A percentile compares a stretch with the other conserved stretches of the same genome.
Evolutionary conservation across 2,888 invertebrate species (phyloP).

Genomic region (Agrotis ipsilon): DNA sequence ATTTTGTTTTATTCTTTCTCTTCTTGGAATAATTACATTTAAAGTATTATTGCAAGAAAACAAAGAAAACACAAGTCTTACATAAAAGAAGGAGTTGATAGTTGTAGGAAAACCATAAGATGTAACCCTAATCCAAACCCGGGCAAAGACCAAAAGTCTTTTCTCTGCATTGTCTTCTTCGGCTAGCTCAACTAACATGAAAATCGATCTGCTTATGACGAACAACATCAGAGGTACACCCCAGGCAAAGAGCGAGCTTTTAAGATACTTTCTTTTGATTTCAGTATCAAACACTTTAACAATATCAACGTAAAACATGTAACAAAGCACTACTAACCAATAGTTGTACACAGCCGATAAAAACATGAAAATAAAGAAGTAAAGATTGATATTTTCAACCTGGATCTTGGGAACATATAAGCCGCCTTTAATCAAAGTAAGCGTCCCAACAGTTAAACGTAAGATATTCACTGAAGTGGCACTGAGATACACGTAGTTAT

Average conservation of each 20-base stretch:
- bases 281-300: conserved; percentile 33
- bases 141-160: neutral
- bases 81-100: conserved; percentile 26
- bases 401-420: too few species aligned
- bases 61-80: conserved; percentile 13
- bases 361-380: conserved; percentile 6
- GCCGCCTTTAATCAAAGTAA: neutral
- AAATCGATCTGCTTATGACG: conserved; percentile 8
- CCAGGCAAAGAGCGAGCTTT: conserved; percentile 30
- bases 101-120: neutral
- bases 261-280: conserved; percentile 5
- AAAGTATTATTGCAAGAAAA: conserved; percentile 5
- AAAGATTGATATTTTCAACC: neutral
- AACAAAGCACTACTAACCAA: conserved; percentile 37
- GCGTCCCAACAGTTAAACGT: neutral
- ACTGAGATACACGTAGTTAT: conserved; percentile 35
- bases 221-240: conserved; percentile 11
- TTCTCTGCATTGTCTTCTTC: neutral
- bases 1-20: conserved; percentile 5
- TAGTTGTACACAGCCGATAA: conserved; percentile 22
- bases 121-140: neutral
- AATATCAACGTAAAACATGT: conserved; percentile 37
- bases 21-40: neutral
- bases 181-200: neutral
- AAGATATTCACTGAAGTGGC: conserved; percentile 26